phyloP scores from a whole-genome alignment of 1,140 invertebrate genomes.

The Euwallacea fornicatus region DNA sequence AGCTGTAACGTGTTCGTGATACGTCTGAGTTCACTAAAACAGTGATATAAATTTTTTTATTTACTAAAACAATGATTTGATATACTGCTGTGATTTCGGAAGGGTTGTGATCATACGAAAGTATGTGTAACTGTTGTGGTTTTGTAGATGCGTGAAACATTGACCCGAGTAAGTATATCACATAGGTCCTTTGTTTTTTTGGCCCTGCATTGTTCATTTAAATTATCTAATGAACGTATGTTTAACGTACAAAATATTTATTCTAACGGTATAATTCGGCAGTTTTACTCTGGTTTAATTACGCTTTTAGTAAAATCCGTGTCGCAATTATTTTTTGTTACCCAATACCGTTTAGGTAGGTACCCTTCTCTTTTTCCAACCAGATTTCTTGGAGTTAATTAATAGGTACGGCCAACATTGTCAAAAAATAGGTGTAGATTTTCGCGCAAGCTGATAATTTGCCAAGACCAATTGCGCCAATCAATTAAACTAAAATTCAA shows the following conservation, averaged over 20 bases:
- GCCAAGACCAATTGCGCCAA: too few relatives aligned
- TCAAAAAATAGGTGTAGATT: too few relatives aligned
- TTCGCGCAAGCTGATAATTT: too few relatives aligned
- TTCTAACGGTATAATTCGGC: not conserved
- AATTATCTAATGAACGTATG: too few relatives aligned
- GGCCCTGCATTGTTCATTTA: not conserved
- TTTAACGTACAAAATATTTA: too few relatives aligned
- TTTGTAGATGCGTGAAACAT: slow-evolving; percentile 26
- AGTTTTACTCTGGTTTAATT: not conserved
- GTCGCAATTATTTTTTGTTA: slow-evolving; percentile 10
- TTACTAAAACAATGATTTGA: slow-evolving; percentile 22
- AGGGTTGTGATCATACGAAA: slow-evolving; percentile 35
- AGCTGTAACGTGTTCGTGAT: slow-evolving; percentile 21
- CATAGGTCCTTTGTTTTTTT: slow-evolving; percentile 13
- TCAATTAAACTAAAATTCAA: too few relatives aligned
- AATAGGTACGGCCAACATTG: too few relatives aligned
- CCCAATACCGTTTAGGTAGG: slow-evolving; percentile 6
- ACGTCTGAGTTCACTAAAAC: not conserved
- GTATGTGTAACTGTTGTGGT: slow-evolving; percentile 7
- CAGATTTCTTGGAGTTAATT: not conserved
- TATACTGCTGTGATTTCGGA: slow-evolving; percentile 32
- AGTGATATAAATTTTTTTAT: slow-evolving; percentile 6
- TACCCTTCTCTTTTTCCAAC: slow-evolving; percentile 19
- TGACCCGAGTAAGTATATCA: slow-evolving; percentile 35
- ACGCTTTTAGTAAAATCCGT: not conserved